Percentiles rank a stretch among this genome's conserved stretches.
These are phyloP conservation scores for Myopa tessellatipennis DNA, from an alignment of 2,888 invertebrate genomes.

Conservation along the genomic window DNA sequence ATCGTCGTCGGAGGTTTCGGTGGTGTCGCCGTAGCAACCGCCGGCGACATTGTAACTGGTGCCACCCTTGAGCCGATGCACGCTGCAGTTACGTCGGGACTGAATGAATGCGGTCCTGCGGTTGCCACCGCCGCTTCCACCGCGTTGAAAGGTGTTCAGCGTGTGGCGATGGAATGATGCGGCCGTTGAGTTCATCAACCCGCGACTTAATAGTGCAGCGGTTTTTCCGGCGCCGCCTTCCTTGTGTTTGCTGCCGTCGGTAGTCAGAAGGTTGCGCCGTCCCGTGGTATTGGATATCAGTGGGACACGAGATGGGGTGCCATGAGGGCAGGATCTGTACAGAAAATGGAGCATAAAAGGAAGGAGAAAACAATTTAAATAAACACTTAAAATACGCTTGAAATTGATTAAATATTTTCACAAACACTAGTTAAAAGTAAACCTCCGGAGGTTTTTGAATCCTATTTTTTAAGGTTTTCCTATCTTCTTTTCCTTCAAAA, in stretches of 20 bases:
- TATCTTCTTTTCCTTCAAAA: too few relatives aligned
- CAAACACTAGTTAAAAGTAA: background rate
- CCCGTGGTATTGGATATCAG: slow-evolving; percentile 65
- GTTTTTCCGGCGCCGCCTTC: slow-evolving; percentile 6
- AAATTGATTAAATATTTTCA: slow-evolving; percentile 7
- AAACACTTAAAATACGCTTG: background rate
- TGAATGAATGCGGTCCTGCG: slow-evolving; percentile 38
- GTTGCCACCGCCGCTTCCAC: slow-evolving; percentile 39
- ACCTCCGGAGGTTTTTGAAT: background rate
- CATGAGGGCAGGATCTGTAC: slow-evolving; percentile 70
- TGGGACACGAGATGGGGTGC: slow-evolving; percentile 82
- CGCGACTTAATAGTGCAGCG: slow-evolving; percentile 39
- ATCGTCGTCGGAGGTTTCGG: slow-evolving; percentile 62
- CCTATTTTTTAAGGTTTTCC: background rate
- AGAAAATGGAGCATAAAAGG: slow-evolving; percentile 15
- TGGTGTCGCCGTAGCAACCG: slow-evolving; percentile 55
- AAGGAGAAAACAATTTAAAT: slow-evolving; percentile 3
- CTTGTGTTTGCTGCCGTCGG: background rate
- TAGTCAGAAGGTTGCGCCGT: background rate
- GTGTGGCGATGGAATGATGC: slow-evolving; percentile 60
- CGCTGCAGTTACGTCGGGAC: slow-evolving; percentile 49
- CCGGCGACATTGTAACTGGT: background rate
- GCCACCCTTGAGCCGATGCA: background rate
- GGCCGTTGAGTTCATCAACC: slow-evolving; percentile 56
- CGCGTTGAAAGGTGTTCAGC: slow-evolving; percentile 52